Evolutionary conservation across 1,140 invertebrate genomes (phyloP).

Genomic region (Drosophila lacertosa): DNA sequence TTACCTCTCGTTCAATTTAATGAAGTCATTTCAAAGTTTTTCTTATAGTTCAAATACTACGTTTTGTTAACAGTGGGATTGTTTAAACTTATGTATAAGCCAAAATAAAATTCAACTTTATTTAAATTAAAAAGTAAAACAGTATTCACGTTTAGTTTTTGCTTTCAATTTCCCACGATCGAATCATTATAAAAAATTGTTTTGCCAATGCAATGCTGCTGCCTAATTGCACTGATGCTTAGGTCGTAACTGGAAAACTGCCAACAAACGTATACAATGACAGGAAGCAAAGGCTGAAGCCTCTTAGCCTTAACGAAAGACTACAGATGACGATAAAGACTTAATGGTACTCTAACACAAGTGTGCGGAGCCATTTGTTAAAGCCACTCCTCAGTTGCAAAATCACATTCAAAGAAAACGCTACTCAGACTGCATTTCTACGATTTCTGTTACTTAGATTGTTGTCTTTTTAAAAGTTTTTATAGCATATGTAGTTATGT

Average conservation of each 20-base stretch:
- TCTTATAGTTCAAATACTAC: no score
- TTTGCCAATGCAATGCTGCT: slow-evolving; percentile 14
- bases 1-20: no score
- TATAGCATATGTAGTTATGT: not conserved
- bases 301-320: slow-evolving; percentile 5
- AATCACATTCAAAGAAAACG: slow-evolving; percentile 4
- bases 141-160: not conserved
- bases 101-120: not conserved
- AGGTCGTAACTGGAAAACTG: not conserved
- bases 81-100: not conserved
- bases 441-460: slow-evolving; percentile 2
- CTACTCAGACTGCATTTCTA: slow-evolving; percentile 2
- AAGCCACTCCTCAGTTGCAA: slow-evolving; percentile 13
- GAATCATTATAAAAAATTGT: slow-evolving; percentile 19
- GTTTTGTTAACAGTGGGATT: no score
- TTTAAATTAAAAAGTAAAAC: no score
- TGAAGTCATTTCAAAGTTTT: no score
- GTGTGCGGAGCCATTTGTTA: slow-evolving; percentile 6
- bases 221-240: slow-evolving; percentile 6
- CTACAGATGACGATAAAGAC: not conserved
- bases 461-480: not conserved
- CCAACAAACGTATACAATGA: slow-evolving; percentile 3
- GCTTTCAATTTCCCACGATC: slow-evolving; percentile 16
- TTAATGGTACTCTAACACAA: not conserved
- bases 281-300: slow-evolving; percentile 14